Percentiles rank a stretch among this genome's conserved stretches.
Conservation (phyloP, 2,113 vertebrate species). For the Seriola aureovittata region DNA sequence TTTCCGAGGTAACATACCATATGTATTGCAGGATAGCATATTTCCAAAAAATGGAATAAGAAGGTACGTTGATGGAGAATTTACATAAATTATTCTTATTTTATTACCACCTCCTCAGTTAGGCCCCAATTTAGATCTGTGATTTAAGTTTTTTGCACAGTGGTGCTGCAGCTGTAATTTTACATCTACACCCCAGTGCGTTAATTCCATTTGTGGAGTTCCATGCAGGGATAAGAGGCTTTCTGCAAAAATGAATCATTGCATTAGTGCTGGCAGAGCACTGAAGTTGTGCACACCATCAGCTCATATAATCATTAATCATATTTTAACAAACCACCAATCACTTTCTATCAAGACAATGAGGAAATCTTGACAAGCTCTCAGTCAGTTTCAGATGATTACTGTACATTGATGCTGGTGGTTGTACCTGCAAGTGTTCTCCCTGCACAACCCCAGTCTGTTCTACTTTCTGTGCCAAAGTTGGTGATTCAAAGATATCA, state of each 20-base stretch:
- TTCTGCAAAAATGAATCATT: constrained; percentile 29
- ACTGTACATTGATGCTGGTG: not conserved
- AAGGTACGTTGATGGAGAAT: not conserved
- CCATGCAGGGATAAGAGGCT: constrained; percentile 30
- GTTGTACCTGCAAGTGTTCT: not conserved
- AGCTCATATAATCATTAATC: constrained; percentile 5
- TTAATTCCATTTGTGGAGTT: constrained; percentile 18
- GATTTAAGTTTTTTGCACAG: not conserved
- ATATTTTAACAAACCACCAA: constrained; percentile 3
- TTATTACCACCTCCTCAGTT: not conserved
- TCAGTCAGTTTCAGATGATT: not conserved
- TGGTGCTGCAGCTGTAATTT: constrained; percentile 6
- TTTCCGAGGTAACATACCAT: not conserved
- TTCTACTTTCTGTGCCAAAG: not conserved
- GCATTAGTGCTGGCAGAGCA: constrained; percentile 12
- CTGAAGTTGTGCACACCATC: constrained; percentile 2
- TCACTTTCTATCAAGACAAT: not conserved
- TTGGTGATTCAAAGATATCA: not conserved
- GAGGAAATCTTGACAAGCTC: not conserved
- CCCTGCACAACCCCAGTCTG: not conserved
- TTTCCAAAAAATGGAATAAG: not conserved
- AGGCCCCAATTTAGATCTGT: not conserved
- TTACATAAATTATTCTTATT: not conserved
- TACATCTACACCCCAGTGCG: not conserved
- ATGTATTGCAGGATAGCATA: not conserved